Conservation (phyloP, 2,113 vertebrate species). For the Poeciliopsis retropinna region DNA sequence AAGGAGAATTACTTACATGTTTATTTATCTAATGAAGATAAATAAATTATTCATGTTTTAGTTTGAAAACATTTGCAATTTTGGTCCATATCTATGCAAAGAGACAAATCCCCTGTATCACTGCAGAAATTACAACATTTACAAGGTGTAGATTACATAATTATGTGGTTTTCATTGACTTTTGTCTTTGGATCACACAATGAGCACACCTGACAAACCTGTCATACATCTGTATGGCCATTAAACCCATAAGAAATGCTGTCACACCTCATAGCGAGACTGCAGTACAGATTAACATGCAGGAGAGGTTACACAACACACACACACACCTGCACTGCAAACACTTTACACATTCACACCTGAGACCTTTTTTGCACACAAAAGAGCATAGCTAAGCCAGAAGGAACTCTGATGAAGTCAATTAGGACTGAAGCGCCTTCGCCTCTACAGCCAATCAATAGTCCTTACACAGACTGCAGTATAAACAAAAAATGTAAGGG, state of each 20-base stretch:
- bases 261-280: slow-evolving; percentile 26
- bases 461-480: slow-evolving; percentile 59
- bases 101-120: not conserved
- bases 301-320: slow-evolving; percentile 15
- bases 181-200: slow-evolving; percentile 15
- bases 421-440: slow-evolving; percentile 52
- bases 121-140: slow-evolving; percentile 18
- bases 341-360: slow-evolving; percentile 53
- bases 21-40: not conserved
- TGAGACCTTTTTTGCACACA: slow-evolving; percentile 42
- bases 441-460: slow-evolving; percentile 70
- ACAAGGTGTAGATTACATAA: not conserved
- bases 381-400: slow-evolving; percentile 47
- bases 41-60: slow-evolving; percentile 6
- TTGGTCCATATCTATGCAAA: slow-evolving; percentile 4
- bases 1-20: not conserved
- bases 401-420: slow-evolving; percentile 54
- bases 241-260: slow-evolving; percentile 24
- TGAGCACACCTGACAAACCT: slow-evolving; percentile 13
- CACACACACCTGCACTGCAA: slow-evolving; percentile 25
- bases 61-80: slow-evolving; percentile 29
- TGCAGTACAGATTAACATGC: slow-evolving; percentile 51
- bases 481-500: slow-evolving; percentile 62
- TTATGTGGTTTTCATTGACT: slow-evolving; percentile 45
- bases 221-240: not conserved